Evolutionary conservation across 2,113 vertebrate genomes (phyloP).

Genomic region (Laterallus jamaicensis): DNA sequence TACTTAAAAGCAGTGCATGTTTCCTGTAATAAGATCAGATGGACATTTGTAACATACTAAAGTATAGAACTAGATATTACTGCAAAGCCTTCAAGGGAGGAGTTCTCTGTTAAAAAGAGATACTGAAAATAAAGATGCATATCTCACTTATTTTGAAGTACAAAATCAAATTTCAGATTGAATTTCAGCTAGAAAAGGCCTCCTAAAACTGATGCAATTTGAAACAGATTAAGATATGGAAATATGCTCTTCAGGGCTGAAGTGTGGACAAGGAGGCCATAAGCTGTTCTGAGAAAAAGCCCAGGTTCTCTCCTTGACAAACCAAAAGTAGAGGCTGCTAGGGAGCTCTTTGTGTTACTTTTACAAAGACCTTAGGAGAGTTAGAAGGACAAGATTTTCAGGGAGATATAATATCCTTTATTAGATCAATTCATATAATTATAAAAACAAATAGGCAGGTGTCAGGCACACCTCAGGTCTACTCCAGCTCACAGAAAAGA

Average conservation of each 20-base stretch:
- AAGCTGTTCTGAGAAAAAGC: background rate
- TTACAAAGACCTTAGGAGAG: background rate
- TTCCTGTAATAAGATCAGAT: background rate
- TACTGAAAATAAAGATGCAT: background rate
- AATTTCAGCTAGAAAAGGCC: background rate
- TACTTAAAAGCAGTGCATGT: background rate
- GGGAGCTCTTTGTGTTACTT: background rate
- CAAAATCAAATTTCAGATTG: background rate
- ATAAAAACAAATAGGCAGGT: background rate
- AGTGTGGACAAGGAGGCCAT: fast-evolving
- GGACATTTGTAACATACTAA: background rate
- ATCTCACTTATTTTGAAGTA: background rate
- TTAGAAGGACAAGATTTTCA: background rate
- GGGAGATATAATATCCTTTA: background rate
- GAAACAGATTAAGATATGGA: background rate
- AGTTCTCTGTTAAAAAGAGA: background rate
- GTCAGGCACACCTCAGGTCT: background rate
- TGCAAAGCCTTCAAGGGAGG: background rate
- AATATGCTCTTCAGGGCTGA: background rate
- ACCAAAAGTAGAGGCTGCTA: background rate
- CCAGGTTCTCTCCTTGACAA: background rate
- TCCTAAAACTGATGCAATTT: background rate
- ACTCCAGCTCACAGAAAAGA: background rate
- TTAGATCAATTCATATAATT: background rate
- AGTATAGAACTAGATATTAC: background rate